phyloP scores from a whole-genome alignment of 2,888 invertebrate genomes.

The Tuberolachnus salignus region DNA sequence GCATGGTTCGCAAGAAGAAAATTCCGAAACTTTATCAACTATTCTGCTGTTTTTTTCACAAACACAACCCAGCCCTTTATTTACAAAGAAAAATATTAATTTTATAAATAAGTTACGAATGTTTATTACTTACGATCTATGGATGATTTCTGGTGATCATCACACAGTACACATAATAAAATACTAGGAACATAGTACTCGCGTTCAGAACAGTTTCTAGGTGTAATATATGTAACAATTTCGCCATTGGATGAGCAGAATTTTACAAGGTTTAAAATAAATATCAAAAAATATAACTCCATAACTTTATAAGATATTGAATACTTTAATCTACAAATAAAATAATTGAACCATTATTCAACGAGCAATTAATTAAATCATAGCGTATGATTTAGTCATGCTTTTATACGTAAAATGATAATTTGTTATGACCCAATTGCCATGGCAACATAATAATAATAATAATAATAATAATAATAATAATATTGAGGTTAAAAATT shows the following conservation, averaged over 20 bases:
- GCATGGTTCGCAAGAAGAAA: conserved; percentile 35
- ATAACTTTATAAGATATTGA: conserved; percentile 5
- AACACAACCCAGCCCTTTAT: conserved; percentile 26
- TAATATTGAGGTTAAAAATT: conserved; percentile 26
- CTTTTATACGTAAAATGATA: neutral
- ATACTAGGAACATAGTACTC: conserved; percentile 40
- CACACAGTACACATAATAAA: conserved; percentile 23
- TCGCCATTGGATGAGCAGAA: conserved; percentile 26
- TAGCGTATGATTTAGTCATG: neutral
- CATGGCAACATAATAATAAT: conserved; percentile 43
- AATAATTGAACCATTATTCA: conserved; percentile 41
- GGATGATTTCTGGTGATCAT: conserved; percentile 24
- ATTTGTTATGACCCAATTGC: conserved; percentile 44
- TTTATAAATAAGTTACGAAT: neutral
- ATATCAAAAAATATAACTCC: conserved; percentile 28
- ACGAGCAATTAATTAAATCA: neutral
- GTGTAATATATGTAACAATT: conserved; percentile 37
- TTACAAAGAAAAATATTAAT: neutral
- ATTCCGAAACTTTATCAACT: conserved; percentile 7
- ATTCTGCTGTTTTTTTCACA: conserved; percentile 46
- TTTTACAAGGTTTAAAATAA: conserved; percentile 23
- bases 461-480: conserved; percentile 32
- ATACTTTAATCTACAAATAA: conserved; percentile 40
- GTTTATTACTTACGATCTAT: conserved; percentile 34
- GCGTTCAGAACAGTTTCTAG: conserved; percentile 41